Evolutionary conservation across 2,888 invertebrate species (phyloP), one percentile per base, ranked within the genome.

Genomic region (Tinea trinotella): DNA sequence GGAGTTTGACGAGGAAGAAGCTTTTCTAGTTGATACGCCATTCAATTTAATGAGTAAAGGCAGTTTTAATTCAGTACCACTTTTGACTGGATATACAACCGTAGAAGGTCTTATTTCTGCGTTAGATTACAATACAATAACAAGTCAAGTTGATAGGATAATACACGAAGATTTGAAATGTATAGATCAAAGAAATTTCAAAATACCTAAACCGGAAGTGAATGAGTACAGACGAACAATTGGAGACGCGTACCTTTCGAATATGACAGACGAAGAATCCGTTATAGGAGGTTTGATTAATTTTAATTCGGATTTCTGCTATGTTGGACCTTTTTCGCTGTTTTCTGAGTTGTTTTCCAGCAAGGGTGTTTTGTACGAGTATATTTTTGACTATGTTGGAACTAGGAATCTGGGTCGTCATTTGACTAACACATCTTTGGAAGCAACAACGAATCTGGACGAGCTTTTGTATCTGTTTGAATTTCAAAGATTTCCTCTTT

Each of bases 61-160:
- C 1, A 55, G 58, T 1, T 75, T 77, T 24, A 67, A 81, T 15
- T 71, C 80, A 0, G 83, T 87, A 4, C 88, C 90, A 0, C 64
- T 80, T 0, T 76, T 89, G 2, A 73, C 87, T 58, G 89, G 90
- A 0, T 66, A 88, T 0, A 88, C 84, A 53, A 87, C 87, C 0
- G 86, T 83, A 0, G 90, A 90, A 67, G 89, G 88, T 0, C 58
- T 88, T 0, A 74, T 82, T 0, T 74, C 76, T 49, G 84, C 78
- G 56, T 62, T 81, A 17, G 80, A 83, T 54, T 79, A 76, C 54
- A 66, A 75, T 30, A 79, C 81, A 0, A 71, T 82, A 0, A 79
- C 76, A 0, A 77, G 78, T 56, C 75, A 76, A 60, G 74, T 77
- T 65, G 74, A 82, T 15, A 63, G 82, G 58, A 74, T 82, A 0